Conservation (phyloP, 2,888 invertebrate genomes). For the Aromia moschata region DNA sequence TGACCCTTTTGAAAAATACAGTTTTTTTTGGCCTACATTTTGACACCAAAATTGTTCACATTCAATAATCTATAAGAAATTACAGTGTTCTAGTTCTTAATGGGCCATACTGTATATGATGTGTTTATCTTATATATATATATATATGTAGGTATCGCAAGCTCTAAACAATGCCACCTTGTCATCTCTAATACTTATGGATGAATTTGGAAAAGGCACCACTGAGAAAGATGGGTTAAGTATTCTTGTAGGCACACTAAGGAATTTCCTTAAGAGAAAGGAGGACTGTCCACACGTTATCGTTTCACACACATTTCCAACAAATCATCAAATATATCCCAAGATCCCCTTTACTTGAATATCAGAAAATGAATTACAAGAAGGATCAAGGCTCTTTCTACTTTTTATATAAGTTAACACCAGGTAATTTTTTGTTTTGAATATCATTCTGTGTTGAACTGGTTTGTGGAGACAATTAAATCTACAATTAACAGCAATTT, state of each 20-base stretch:
- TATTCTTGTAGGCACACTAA: conserved; percentile 74
- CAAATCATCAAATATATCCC: conserved; percentile 70
- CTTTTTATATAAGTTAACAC: conserved; percentile 72
- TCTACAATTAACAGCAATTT: no score
- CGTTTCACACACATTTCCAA: conserved; percentile 81
- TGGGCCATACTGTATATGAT: no score
- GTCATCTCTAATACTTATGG: conserved; percentile 80
- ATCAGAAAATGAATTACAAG: conserved; percentile 56
- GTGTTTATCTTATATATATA: no score
- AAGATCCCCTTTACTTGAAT: conserved; percentile 60
- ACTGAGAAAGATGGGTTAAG: conserved; percentile 78
- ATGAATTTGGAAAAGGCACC: conserved; percentile 92
- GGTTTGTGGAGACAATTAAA: no score
- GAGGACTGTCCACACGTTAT: conserved; percentile 77
- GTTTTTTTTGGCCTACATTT: no score
- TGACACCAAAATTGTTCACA: no score
- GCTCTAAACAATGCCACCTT: conserved; percentile 73
- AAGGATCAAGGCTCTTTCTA: conserved; percentile 65
- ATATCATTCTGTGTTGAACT: no score
- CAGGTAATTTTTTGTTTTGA: conserved; percentile 65
- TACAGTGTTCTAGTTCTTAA: no score
- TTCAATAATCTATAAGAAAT: no score
- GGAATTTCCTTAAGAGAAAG: conserved; percentile 70
- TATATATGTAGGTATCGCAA: conserved; percentile 70
- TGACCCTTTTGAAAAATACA: no score